phyloP scores from a whole-genome alignment of 37 sponge, comb jelly and placozoan species.

The Theonella swinhoei region DNA sequence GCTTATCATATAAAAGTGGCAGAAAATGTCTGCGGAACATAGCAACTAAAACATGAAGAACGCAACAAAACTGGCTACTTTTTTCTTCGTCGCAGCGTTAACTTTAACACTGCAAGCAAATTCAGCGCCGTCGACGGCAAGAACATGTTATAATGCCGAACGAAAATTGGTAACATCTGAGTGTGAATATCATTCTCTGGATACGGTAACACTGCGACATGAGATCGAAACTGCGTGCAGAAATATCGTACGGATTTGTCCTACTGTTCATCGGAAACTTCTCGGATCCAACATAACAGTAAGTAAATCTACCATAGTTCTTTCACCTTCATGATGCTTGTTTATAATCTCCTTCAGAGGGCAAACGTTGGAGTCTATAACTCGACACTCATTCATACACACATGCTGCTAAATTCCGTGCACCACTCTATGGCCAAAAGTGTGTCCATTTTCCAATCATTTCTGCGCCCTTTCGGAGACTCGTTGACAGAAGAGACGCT shows the following conservation, averaged over 20 bases:
- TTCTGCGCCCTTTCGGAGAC: background rate
- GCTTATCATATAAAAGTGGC: too few species aligned
- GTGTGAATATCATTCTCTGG: background rate
- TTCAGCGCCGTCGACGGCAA: background rate
- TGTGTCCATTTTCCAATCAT: background rate
- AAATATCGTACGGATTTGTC: background rate
- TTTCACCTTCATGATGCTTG: too few species aligned
- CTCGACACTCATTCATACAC: background rate
- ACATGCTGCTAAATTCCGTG: background rate
- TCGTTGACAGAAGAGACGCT: background rate
- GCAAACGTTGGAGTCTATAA: background rate
- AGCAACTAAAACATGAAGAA: too few species aligned
- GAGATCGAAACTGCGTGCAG: background rate
- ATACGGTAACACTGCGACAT: background rate
- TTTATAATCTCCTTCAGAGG: too few species aligned
- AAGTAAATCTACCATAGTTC: too few species aligned
- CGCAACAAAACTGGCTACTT: too few species aligned
- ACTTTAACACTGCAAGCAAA: background rate
- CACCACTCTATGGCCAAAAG: background rate
- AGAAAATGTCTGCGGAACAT: too few species aligned
- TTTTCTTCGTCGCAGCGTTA: too few species aligned
- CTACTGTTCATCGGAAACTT: background rate
- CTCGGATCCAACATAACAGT: background rate
- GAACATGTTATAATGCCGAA: background rate
- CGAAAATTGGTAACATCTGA: background rate